Evolutionary conservation across 2,797 vertebrate species (phyloP).

Genomic region (Heliangelus exortis): DNA sequence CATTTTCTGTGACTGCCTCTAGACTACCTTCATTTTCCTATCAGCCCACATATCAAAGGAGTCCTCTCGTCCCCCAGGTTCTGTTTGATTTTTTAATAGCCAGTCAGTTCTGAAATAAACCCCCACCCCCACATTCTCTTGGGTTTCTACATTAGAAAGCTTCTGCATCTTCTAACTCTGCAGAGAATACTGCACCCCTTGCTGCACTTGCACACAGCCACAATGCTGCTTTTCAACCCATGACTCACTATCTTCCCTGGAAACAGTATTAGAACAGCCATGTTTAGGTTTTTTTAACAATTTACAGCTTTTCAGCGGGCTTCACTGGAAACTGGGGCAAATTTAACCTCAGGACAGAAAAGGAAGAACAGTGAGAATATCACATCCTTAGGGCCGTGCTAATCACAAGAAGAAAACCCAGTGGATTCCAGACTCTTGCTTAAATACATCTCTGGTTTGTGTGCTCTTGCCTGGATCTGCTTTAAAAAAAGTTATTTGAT

Average conservation of each 20-base stretch:
- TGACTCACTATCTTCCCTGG: neutral
- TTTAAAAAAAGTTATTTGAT: neutral
- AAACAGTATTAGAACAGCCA: neutral
- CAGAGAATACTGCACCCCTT: neutral
- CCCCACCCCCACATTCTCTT: neutral
- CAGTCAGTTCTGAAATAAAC: slow-evolving; percentile 10
- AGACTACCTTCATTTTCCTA: neutral
- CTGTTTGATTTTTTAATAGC: slow-evolving; percentile 6
- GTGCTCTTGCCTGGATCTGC: neutral
- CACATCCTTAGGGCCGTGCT: neutral
- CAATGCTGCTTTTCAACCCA: neutral
- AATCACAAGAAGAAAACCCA: neutral
- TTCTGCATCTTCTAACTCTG: neutral
- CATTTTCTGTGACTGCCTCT: neutral
- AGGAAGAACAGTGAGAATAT: neutral
- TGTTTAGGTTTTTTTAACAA: neutral
- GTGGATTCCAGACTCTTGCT: neutral
- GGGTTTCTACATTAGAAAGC: neutral
- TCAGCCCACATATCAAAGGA: neutral
- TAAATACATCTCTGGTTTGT: neutral
- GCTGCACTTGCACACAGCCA: neutral
- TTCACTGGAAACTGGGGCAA: neutral
- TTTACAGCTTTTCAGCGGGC: neutral
- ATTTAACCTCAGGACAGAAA: neutral
- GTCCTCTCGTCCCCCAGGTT: neutral